These are phyloP conservation scores for Aleadryas rufinucha DNA, from an alignment of 2,113 vertebrate genomes.

Conservation along the genomic window DNA sequence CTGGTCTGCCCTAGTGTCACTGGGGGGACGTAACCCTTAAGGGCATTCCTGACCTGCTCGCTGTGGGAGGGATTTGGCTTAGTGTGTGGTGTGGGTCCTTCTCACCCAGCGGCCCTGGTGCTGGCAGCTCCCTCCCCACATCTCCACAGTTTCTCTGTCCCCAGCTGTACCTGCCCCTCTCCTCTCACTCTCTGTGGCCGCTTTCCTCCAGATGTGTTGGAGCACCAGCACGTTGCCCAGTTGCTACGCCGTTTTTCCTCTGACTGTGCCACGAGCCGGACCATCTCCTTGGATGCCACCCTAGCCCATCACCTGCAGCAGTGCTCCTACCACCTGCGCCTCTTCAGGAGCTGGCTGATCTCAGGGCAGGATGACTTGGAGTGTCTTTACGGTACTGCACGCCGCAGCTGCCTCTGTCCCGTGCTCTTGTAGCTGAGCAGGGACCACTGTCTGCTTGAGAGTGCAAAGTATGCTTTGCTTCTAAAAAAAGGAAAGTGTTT, in stretches of 20 bases:
- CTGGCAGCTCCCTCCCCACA: slow-evolving; percentile 5
- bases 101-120: not conserved
- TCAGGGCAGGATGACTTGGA: slow-evolving; percentile 96
- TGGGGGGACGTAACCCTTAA: not conserved
- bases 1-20: not conserved
- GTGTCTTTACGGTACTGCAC: slow-evolving; percentile 91
- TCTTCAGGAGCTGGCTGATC: slow-evolving; percentile 98
- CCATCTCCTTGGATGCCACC: slow-evolving; percentile 86
- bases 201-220: slow-evolving; percentile 86
- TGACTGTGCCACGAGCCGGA: slow-evolving; percentile 82
- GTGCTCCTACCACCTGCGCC: slow-evolving; percentile 97
- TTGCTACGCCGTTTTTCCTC: slow-evolving; percentile 91
- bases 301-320: slow-evolving; percentile 96
- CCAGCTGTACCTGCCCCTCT: slow-evolving; percentile 26
- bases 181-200: slow-evolving; percentile 63
- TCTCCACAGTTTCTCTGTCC: not conserved
- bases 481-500: not conserved
- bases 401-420: slow-evolving; percentile 65
- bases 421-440: slow-evolving; percentile 71
- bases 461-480: slow-evolving; percentile 62
- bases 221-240: slow-evolving; percentile 91
- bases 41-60: not conserved
- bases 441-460: slow-evolving; percentile 54
- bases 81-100: not conserved
- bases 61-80: not conserved